phyloP scores from a whole-genome alignment of 2,797 vertebrate species.

The Alectoris magna region DNA sequence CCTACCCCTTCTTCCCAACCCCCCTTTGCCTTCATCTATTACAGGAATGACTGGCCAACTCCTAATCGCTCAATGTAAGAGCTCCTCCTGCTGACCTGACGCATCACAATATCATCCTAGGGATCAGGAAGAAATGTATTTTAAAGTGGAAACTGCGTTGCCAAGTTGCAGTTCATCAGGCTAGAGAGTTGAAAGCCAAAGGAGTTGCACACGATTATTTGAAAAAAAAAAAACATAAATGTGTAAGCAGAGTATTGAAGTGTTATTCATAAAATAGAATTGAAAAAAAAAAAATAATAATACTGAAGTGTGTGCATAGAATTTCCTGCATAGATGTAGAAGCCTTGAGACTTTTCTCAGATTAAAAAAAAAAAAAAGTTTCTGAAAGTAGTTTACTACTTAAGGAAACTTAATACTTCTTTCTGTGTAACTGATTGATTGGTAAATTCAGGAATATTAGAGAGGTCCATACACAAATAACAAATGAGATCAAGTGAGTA shows the following conservation, averaged over 20 bases:
- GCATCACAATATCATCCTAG: background rate
- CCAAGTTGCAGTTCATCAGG: background rate
- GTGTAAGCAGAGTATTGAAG: background rate
- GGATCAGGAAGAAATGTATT: background rate
- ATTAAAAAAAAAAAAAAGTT: background rate
- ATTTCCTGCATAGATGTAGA: background rate
- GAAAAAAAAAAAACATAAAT: background rate
- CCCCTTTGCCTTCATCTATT: background rate
- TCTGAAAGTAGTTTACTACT: background rate
- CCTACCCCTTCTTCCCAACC: background rate
- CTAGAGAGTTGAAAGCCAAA: background rate
- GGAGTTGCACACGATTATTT: background rate
- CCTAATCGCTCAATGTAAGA: conserved; percentile 1
- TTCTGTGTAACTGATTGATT: background rate
- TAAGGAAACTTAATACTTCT: background rate
- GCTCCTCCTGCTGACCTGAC: conserved; percentile 28
- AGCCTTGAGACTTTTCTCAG: background rate
- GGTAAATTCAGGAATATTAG: background rate
- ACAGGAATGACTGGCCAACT: background rate
- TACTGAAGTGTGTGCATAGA: background rate
- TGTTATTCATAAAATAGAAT: background rate
- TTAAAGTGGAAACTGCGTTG: background rate
- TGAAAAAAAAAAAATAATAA: background rate
- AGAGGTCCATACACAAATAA: background rate
- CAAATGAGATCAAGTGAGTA: background rate